These are phyloP conservation scores for Oryzaephilus surinamensis DNA, from an alignment of 1,140 invertebrate species.

Conservation along the genomic window DNA sequence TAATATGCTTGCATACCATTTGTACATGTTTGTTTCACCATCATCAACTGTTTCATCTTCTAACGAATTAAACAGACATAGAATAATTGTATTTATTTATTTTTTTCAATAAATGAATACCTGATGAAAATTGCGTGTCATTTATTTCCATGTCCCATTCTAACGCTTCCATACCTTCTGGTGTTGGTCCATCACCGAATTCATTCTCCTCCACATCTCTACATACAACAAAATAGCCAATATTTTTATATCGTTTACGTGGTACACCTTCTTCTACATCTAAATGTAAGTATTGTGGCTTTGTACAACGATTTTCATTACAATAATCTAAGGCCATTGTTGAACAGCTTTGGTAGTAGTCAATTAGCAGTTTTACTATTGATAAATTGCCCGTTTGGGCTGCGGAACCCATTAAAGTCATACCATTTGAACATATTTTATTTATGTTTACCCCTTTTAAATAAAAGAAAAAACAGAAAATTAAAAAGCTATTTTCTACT, in stretches of 20 bases:
- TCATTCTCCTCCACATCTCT: slow-evolving; percentile 29
- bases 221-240: slow-evolving; percentile 37
- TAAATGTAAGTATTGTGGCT: slow-evolving; percentile 22
- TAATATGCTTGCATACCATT: slow-evolving; percentile 45
- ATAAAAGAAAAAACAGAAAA: slow-evolving; percentile 9
- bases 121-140: no score
- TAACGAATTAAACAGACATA: no score
- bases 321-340: slow-evolving; percentile 4
- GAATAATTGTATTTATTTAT: no score
- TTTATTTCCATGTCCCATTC: slow-evolving; percentile 49
- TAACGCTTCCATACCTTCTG: slow-evolving; percentile 48
- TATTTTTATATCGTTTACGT: slow-evolving; percentile 26
- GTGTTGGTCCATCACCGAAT: slow-evolving; percentile 41
- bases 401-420: slow-evolving; percentile 38
- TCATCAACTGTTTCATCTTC: background rate
- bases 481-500: slow-evolving; percentile 23
- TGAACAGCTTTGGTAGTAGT: slow-evolving; percentile 27
- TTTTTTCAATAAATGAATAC: no score
- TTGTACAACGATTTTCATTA: slow-evolving; percentile 16
- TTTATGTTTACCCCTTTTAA: slow-evolving; percentile 42
- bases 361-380: slow-evolving; percentile 35
- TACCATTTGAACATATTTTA: slow-evolving; percentile 37
- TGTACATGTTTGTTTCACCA: slow-evolving; percentile 34
- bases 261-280: slow-evolving; percentile 15
- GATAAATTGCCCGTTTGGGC: slow-evolving; percentile 38